Evolutionary conservation across 2,113 vertebrate species (phyloP).

Genomic region (Mesoclemmys tuberculata): DNA sequence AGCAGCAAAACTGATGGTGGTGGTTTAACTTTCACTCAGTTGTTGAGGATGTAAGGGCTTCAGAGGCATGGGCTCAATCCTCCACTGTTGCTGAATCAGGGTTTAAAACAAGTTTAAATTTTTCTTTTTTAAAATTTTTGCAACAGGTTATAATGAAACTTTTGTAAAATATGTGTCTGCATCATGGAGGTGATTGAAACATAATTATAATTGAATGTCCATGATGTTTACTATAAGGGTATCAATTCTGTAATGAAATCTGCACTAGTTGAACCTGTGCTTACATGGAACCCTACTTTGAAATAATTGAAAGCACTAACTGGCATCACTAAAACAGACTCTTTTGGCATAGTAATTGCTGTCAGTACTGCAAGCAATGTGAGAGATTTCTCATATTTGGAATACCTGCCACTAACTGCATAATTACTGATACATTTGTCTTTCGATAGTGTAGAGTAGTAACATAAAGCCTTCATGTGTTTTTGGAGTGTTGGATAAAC

Average conservation of each 20-base stretch:
- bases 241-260: background rate
- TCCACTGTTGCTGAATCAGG: background rate
- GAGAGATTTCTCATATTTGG: background rate
- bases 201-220: background rate
- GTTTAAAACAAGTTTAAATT: background rate
- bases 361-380: background rate
- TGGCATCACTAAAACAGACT: background rate
- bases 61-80: background rate
- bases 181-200: background rate
- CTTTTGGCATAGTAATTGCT: background rate
- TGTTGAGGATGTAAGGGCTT: rapidly evolving
- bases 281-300: background rate
- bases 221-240: background rate
- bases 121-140: background rate
- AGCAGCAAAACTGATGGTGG: background rate
- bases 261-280: background rate
- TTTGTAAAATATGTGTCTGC: background rate
- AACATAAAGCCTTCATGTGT: background rate
- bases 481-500: background rate
- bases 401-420: background rate
- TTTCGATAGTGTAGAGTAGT: background rate
- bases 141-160: background rate
- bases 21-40: background rate
- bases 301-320: background rate
- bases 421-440: background rate